phyloP scores from a whole-genome alignment of 2,888 invertebrate species.

The Uloborus plumipes region DNA sequence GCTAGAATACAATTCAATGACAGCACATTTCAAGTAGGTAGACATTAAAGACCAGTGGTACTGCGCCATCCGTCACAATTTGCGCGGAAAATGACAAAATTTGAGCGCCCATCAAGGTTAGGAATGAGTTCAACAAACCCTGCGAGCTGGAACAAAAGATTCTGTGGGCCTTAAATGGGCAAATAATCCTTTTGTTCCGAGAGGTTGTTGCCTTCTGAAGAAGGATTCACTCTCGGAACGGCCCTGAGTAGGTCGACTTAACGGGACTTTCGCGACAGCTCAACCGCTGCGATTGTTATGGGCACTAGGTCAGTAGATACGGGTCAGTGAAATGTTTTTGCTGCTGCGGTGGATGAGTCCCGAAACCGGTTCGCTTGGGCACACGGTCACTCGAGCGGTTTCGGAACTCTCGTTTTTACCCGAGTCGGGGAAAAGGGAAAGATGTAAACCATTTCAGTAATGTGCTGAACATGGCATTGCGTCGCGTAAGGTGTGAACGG shows the following conservation, averaged over 20 bases:
- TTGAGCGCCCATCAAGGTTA: conserved; percentile 51
- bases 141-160: conserved; percentile 41
- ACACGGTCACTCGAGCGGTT: conserved; percentile 16
- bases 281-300: conserved; percentile 48
- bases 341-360: conserved; percentile 32
- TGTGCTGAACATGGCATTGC: no score
- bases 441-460: neutral
- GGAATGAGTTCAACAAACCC: conserved; percentile 43
- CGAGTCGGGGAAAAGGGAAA: neutral
- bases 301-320: conserved; percentile 61
- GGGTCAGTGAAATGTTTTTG: conserved; percentile 48
- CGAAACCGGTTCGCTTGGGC: conserved; percentile 25
- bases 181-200: conserved; percentile 53
- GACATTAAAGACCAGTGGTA: no score
- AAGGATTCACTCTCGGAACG: conserved; percentile 46
- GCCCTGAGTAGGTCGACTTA: conserved; percentile 53
- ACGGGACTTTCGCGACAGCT: conserved; percentile 58
- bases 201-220: conserved; percentile 56
- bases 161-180: conserved; percentile 37
- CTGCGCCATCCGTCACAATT: no score
- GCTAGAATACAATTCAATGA: no score
- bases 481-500: no score
- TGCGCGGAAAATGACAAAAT: conserved; percentile 29
- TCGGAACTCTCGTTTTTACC: conserved; percentile 36
- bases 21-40: no score